Percentiles rank a stretch among this genome's conserved stretches.
Evolutionary conservation across 1,140 invertebrate genomes (phyloP).

Genomic region (Sarcophaga peregrina): DNA sequence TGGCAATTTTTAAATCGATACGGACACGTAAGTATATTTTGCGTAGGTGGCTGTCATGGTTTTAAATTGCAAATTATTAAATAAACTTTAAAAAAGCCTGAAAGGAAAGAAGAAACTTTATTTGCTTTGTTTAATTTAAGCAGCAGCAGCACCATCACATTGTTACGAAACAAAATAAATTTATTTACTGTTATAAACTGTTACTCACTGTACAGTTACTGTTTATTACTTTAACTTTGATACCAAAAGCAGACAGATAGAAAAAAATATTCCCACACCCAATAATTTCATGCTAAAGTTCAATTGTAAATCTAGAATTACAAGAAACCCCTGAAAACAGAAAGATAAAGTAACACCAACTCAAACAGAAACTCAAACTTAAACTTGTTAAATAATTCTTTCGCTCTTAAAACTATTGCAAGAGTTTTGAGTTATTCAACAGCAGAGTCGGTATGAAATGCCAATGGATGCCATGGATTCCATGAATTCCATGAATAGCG

Average conservation of each 20-base stretch:
- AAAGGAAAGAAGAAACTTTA: too few species aligned
- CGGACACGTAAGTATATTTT: background rate
- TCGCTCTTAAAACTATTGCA: constrained; percentile 2
- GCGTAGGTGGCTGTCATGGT: background rate
- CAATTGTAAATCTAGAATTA: background rate
- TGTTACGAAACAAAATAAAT: too few species aligned
- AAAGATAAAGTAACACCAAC: background rate
- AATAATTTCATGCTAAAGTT: background rate
- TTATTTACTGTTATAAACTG: too few species aligned
- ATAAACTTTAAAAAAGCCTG: background rate
- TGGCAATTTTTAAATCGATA: constrained; percentile 4
- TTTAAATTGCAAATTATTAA: constrained; percentile 4
- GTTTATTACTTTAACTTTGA: too few species aligned
- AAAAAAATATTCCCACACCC: too few species aligned
- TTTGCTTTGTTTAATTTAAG: too few species aligned
- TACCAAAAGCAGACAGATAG: too few species aligned
- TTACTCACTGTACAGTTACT: too few species aligned
- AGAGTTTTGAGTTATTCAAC: background rate
- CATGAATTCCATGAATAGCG: background rate
- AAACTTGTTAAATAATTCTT: constrained; percentile 20
- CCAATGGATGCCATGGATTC: background rate
- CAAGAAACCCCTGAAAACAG: too few species aligned
- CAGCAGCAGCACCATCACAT: too few species aligned
- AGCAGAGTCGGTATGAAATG: background rate
- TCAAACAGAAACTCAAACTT: background rate